Evolutionary conservation across 2,797 vertebrate species (phyloP).

Genomic region (Galaxias olidus): DNA sequence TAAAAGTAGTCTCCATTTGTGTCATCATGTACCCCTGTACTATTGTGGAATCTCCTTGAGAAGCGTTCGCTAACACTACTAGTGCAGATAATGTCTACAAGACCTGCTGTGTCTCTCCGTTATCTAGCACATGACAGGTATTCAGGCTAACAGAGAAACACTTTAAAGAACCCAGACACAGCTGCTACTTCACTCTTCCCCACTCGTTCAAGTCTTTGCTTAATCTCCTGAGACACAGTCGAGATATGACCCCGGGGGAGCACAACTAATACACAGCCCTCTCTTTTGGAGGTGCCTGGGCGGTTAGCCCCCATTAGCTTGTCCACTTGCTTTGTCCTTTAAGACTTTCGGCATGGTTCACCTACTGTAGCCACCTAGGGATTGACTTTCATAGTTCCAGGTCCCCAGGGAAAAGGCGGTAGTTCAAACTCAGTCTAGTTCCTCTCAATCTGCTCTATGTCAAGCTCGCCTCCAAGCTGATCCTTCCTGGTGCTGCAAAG

Average conservation of each 20-base stretch:
- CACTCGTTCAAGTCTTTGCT: constrained; percentile 25
- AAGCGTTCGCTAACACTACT: constrained; percentile 33
- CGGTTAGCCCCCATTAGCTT: constrained; percentile 31
- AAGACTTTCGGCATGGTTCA: constrained; percentile 60
- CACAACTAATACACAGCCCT: constrained; percentile 28
- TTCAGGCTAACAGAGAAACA: constrained; percentile 56
- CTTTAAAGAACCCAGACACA: constrained; percentile 38
- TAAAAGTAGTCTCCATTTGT: constrained; percentile 42
- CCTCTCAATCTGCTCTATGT: constrained; percentile 95
- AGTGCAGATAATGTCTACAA: constrained; percentile 66
- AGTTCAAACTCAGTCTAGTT: constrained; percentile 78
- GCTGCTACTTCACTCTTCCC: constrained; percentile 20
- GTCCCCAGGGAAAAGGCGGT: constrained; percentile 27
- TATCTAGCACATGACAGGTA: constrained; percentile 53
- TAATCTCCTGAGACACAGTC: constrained; percentile 60
- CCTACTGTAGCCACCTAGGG: constrained; percentile 47
- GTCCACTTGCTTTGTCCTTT: constrained; percentile 55
- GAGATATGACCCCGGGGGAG: constrained; percentile 37
- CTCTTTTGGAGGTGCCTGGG: constrained; percentile 42
- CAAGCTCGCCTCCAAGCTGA: constrained; percentile 89
- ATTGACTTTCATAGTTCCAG: constrained; percentile 43
- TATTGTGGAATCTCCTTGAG: constrained; percentile 45
- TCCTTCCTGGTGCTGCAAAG: constrained; percentile 65
- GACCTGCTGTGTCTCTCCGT: constrained; percentile 67
- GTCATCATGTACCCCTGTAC: constrained; percentile 54